Conservation (phyloP, 2,113 vertebrate genomes). For the Notothenia rossii region DNA sequence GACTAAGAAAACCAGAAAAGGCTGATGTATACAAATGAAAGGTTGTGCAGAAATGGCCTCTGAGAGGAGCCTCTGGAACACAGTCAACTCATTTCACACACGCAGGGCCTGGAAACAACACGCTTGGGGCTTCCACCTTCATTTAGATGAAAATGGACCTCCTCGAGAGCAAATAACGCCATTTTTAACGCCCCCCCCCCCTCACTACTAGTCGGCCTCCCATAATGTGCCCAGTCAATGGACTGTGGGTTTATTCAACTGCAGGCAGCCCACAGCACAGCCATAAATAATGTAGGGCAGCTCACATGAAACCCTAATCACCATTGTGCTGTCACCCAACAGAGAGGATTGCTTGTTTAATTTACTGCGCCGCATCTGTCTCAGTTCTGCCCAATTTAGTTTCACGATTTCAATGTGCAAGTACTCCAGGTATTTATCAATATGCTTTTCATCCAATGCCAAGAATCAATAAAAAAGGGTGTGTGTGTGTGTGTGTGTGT, state of each 20-base stretch:
- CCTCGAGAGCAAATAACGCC: constrained; percentile 80
- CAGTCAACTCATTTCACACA: constrained; percentile 75
- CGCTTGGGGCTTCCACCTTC: constrained; percentile 76
- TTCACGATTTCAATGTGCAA: constrained; percentile 71
- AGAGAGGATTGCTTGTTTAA: constrained; percentile 84
- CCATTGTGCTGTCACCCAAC: constrained; percentile 83
- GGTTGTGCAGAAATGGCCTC: constrained; percentile 52
- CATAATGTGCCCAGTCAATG: constrained; percentile 84
- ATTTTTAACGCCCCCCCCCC: constrained; percentile 76
- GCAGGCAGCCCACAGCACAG: constrained; percentile 75
- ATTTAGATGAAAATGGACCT: constrained; percentile 83
- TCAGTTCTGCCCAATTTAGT: constrained; percentile 85
- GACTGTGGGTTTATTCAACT: constrained; percentile 85
- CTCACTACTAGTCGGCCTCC: constrained; percentile 62
- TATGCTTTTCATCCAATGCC: constrained; percentile 66
- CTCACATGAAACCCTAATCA: constrained; percentile 83
- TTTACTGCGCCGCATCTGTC: constrained; percentile 84
- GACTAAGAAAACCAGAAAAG: constrained; percentile 41
- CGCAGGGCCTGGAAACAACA: constrained; percentile 70
- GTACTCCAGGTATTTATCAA: constrained; percentile 79
- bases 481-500: constrained; percentile 52
- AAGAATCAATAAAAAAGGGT: constrained; percentile 70
- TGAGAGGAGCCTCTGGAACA: constrained; percentile 29
- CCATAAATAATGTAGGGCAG: constrained; percentile 83
- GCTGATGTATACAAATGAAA: constrained; percentile 62